Evolutionary conservation across 2,797 vertebrate genomes (phyloP).

Genomic region (Dicrostonyx torquatus): DNA sequence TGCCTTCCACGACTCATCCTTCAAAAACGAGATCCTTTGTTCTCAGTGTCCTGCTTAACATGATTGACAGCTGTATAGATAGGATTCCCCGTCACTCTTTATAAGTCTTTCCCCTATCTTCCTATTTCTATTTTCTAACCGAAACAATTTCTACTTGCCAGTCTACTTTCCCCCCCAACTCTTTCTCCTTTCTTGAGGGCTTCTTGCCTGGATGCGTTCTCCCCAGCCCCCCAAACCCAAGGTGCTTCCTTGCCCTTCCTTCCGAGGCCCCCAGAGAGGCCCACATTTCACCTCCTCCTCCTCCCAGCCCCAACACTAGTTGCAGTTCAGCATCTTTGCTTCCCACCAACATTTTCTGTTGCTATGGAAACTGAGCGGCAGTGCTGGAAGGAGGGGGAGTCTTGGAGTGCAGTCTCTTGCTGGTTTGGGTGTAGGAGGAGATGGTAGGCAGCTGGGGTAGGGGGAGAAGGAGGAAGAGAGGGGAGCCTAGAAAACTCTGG

Average conservation of each 20-base stretch:
- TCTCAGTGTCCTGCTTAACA: not conserved
- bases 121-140: conserved; percentile 10
- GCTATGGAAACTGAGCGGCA: conserved; percentile 77
- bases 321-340: conserved; percentile 77
- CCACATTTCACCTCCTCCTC: conserved; percentile 69
- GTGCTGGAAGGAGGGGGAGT: conserved; percentile 75
- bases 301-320: conserved; percentile 69
- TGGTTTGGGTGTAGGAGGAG: conserved; percentile 75
- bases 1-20: not conserved
- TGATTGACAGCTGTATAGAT: not conserved
- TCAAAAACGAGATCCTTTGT: conserved; percentile 44
- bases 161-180: not conserved
- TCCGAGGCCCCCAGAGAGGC: conserved; percentile 63
- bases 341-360: conserved; percentile 81
- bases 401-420: conserved; percentile 73
- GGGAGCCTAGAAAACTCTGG: conserved; percentile 55
- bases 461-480: conserved; percentile 26
- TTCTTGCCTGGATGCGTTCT: not conserved
- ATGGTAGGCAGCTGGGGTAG: conserved; percentile 72
- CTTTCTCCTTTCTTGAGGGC: not conserved
- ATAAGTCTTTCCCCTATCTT: not conserved
- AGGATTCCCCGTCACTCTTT: conserved; percentile 16
- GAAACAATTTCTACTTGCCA: not conserved
- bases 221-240: not conserved
- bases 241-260: not conserved